These are phyloP conservation scores for Muschampia staudingeri DNA, from an alignment of 2,888 invertebrate genomes.

Conservation along the genomic window DNA sequence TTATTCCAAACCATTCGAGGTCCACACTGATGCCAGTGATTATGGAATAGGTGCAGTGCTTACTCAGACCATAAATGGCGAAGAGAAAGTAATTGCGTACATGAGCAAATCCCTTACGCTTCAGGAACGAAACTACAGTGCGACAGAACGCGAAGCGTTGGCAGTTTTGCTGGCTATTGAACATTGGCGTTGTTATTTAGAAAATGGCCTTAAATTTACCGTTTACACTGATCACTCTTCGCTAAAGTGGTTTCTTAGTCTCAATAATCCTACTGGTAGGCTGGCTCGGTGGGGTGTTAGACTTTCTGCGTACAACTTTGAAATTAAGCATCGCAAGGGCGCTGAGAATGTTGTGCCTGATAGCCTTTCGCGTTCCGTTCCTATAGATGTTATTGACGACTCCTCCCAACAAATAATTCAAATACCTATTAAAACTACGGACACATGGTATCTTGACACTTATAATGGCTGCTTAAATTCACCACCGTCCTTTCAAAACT, in stretches of 20 bases:
- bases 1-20: too few species aligned
- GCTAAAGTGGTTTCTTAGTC: conserved; percentile 58
- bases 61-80: conserved; percentile 44
- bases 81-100: conserved; percentile 56
- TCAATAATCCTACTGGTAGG: conserved; percentile 65
- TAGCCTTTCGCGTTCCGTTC: conserved; percentile 52
- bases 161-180: conserved; percentile 55
- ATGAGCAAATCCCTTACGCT: conserved; percentile 45
- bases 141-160: conserved; percentile 56
- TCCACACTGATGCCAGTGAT: too few species aligned
- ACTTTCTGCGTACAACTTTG: conserved; percentile 66
- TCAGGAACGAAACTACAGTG: conserved; percentile 54
- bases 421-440: conserved; percentile 19
- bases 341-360: conserved; percentile 68
- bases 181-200: conserved; percentile 57
- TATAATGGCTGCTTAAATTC: conserved; percentile 52
- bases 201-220: conserved; percentile 48
- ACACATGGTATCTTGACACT: conserved; percentile 62
- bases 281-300: conserved; percentile 69
- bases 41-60: conserved; percentile 49
- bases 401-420: too few species aligned
- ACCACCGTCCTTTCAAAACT: conserved; percentile 47
- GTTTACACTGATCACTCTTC: conserved; percentile 60
- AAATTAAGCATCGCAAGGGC: conserved; percentile 65
- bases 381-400: background rate